phyloP scores from a whole-genome alignment of 2,797 vertebrate genomes.

The Amblyopsis hoosieri region DNA sequence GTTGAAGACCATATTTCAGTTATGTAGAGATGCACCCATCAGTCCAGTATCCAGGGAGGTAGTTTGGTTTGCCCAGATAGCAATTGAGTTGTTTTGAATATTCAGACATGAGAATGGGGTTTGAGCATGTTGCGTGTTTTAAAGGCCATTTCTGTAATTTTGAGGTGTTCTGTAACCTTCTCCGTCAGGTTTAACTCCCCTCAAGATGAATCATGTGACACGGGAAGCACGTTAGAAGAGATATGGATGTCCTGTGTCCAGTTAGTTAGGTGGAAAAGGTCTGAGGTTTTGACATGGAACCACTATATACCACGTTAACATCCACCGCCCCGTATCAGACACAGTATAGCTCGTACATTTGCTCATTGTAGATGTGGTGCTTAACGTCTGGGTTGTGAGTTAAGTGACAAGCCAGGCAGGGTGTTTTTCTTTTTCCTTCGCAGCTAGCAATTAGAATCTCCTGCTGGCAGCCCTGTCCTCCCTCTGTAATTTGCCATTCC shows the following conservation, averaged over 20 bases:
- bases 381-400: slow-evolving; percentile 7
- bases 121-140: no score
- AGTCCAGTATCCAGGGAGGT: no score
- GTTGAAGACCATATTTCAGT: no score
- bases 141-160: no score
- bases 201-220: slow-evolving; percentile 60
- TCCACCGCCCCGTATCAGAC: no score
- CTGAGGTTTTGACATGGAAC: slow-evolving; percentile 17
- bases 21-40: no score
- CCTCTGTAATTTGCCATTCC: slow-evolving; percentile 15
- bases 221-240: slow-evolving; percentile 43
- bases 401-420: background rate
- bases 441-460: slow-evolving; percentile 21
- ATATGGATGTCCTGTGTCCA: slow-evolving; percentile 32
- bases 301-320: no score
- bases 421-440: slow-evolving; percentile 3
- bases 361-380: background rate
- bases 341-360: background rate
- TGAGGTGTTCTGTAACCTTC: slow-evolving; percentile 38
- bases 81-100: no score
- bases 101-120: no score
- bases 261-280: slow-evolving; percentile 21
- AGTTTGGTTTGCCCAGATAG: no score
- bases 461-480: background rate
- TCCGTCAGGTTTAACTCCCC: slow-evolving; percentile 41